Base-by-base conservation (phyloP, 2,888 invertebrate genomes). In the Drosophila anomelani region DNA sequence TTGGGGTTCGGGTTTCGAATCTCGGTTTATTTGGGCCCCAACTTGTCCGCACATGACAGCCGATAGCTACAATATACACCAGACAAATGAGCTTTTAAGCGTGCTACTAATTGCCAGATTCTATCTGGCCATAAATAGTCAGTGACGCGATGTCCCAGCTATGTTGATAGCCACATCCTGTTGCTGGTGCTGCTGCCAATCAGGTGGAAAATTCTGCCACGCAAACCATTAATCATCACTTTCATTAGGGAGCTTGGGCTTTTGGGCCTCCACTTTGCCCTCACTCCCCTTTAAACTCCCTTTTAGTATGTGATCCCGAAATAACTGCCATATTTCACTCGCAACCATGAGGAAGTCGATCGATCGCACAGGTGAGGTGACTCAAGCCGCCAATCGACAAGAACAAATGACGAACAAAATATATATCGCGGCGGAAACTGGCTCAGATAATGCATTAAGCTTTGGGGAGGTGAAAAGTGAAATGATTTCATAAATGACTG, bases 1-100 rank as follows among this genome's bases (percentile, higher is more conserved):
- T 51, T 26, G 49, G 57, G 23, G 15, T 26, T 46, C 34, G 34
- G 51, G 15, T 15, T 36, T 51, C 67, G 20, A 23, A 44, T 39
- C 54, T 46, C 32, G 49, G 20, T 64, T 62, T 55, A 71, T 66
- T 81, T 86, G 79, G 61, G 77, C 70, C 60, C 41, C 32, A 79
- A 79, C 74, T 72, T 89, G 85, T 89, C 88, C 60, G 69, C 88
- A 87, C 63, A 68, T 78, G 72, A 75, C 67, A 67, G 69, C 58
- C 49, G 59, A 55, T 56, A 69, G 73, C 66, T 56, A 53, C 44
- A 54, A 41, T 36, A 76, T 75, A 89, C 77, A 49, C 36, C 41
- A 76, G 75, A 89, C 77, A 87, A 84, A 84, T 89, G 71, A 69
- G 56, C 66, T 72, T 86, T 87, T 86, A 87, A 84, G 77, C 56